Percentiles rank a stretch among this genome's conserved stretches.
Conservation (phyloP, 2,888 invertebrate genomes). For the Trichopoda pennipes region DNA sequence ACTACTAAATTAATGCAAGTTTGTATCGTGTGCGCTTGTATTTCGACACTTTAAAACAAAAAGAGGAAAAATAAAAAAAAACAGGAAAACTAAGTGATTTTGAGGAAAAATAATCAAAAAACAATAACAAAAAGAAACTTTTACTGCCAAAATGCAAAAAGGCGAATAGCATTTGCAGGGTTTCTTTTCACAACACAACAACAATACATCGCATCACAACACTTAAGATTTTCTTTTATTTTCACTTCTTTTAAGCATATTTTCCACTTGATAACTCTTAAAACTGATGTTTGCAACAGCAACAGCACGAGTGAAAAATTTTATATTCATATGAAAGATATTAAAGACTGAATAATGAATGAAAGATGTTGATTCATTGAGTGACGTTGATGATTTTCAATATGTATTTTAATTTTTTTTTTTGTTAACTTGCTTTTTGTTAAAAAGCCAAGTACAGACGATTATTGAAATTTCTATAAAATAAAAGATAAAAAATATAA, state of each 20-base stretch:
- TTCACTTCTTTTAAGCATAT: constrained; percentile 11
- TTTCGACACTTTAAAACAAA: constrained; percentile 10
- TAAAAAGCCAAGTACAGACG: constrained; percentile 6
- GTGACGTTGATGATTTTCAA: constrained; percentile 41
- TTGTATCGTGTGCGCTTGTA: constrained; percentile 16
- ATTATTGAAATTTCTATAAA: constrained; percentile 7
- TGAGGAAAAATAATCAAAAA: too few relatives aligned
- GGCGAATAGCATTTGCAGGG: constrained; percentile 55
- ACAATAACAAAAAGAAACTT: constrained; percentile 23
- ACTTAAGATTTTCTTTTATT: constrained; percentile 39
- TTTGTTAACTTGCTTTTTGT: too few relatives aligned
- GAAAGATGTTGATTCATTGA: constrained; percentile 50
- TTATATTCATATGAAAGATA: constrained; percentile 35
- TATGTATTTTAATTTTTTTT: neutral
- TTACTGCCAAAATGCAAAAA: constrained; percentile 49
- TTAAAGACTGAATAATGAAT: constrained; percentile 53
- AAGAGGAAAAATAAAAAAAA: constrained; percentile 3
- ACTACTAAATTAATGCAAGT: constrained; percentile 3
- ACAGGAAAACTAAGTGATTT: constrained; percentile 42
- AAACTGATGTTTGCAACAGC: constrained; percentile 26
- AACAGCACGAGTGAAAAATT: constrained; percentile 13
- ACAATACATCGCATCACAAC: constrained; percentile 21
- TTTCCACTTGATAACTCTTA: constrained; percentile 40
- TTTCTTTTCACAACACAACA: constrained; percentile 6
- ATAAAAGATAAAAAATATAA: neutral